phyloP scores from a whole-genome alignment of 2,113 vertebrate species.

The mouse (Mus musculus) region GRCm39 chr6:113112501-113113000 shows the following conservation, averaged over 20 bases:
- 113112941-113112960: slow-evolving; percentile 53
- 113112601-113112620: background rate
- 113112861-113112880: slow-evolving; percentile 12
- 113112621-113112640: background rate
- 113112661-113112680: background rate
- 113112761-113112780: slow-evolving; percentile 9
- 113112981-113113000: slow-evolving; percentile 12
- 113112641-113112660: background rate
- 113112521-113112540: background rate
- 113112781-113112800: background rate
- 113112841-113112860: background rate
- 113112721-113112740: background rate
- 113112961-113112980: slow-evolving; percentile 44
- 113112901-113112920: background rate
- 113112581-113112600: background rate
- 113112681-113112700: background rate
- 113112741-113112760: background rate
- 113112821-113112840: slow-evolving; percentile 5
- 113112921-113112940: slow-evolving; percentile 19
- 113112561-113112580: background rate
- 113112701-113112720: background rate
- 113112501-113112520: background rate
- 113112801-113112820: background rate
- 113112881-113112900: slow-evolving; percentile 49
- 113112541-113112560: background rate